A percentile compares a stretch with the other conserved stretches of the same genome.
These are phyloP conservation scores for Lamprologus lemairii DNA, from an alignment of 2,113 vertebrate genomes.

Conservation along the genomic window DNA sequence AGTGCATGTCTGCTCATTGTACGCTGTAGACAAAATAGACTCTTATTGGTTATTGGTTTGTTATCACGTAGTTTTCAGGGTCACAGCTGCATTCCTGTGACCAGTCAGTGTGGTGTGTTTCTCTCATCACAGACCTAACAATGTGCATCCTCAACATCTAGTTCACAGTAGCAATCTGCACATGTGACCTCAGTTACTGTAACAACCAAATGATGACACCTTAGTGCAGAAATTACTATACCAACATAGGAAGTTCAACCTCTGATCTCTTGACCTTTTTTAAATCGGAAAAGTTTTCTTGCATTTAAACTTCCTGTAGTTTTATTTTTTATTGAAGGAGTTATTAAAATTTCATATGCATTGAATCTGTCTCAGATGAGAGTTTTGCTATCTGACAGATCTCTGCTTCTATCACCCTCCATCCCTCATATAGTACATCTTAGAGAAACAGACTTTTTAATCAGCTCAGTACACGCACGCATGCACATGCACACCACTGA, in stretches of 20 bases:
- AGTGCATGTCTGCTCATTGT: conserved; percentile 23
- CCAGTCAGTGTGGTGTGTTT: not conserved
- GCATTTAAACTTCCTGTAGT: not conserved
- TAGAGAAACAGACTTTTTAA: not conserved
- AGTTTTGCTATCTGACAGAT: not conserved
- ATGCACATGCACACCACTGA: not conserved
- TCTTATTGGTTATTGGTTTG: conserved; percentile 37
- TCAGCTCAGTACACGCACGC: not conserved
- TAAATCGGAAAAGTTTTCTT: not conserved
- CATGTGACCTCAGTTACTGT: not conserved
- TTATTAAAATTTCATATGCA: not conserved
- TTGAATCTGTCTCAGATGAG: fast-evolving
- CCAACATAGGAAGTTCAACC: not conserved
- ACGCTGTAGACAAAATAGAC: conserved; percentile 30
- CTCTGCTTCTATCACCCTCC: not conserved
- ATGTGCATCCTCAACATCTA: not conserved
- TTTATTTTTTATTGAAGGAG: not conserved
- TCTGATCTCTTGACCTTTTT: not conserved
- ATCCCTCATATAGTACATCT: not conserved
- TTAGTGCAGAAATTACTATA: not conserved
- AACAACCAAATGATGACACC: not conserved
- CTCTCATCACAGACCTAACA: not conserved
- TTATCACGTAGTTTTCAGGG: not conserved
- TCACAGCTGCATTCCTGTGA: not conserved
- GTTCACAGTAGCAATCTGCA: not conserved